Conservation (phyloP, 2,113 vertebrate genomes). For the Calypte anna region DNA sequence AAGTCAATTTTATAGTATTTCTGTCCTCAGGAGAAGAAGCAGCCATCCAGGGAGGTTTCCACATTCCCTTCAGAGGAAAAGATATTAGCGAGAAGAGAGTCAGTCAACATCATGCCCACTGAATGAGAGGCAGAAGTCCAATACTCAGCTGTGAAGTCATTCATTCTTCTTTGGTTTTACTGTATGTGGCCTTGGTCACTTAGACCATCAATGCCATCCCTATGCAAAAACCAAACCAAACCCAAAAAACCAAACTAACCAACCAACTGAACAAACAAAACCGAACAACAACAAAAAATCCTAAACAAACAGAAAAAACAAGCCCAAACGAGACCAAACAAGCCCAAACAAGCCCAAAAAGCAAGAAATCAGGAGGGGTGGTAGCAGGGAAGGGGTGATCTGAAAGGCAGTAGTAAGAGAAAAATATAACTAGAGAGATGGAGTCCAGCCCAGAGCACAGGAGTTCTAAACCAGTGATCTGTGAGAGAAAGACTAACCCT, state of each 20-base stretch:
- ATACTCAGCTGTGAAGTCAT: neutral
- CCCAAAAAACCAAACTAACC: neutral
- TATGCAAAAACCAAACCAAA: too few species aligned
- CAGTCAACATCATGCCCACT: neutral
- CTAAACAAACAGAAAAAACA: too few species aligned
- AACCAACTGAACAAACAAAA: too few species aligned
- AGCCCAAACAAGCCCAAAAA: neutral
- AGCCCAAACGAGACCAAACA: too few species aligned
- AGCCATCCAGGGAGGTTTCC: neutral
- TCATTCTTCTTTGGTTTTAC: neutral
- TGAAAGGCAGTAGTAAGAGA: neutral
- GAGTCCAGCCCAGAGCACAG: fast-evolving
- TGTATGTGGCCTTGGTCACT: neutral
- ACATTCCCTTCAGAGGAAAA: neutral
- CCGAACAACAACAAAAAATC: too few species aligned
- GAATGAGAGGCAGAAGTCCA: neutral
- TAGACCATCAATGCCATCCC: fast-evolving
- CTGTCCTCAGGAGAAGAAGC: neutral
- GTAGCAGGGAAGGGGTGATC: neutral
- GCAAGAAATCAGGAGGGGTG: fast-evolving
- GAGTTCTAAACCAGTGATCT: neutral
- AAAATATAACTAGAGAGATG: neutral
- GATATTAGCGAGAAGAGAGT: neutral
- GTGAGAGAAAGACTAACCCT: fast-evolving
- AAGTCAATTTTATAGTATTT: conserved; percentile 3